Evolutionary conservation across 2,888 invertebrate species (phyloP).

Genomic region (Flabesymbios commensalis): DNA sequence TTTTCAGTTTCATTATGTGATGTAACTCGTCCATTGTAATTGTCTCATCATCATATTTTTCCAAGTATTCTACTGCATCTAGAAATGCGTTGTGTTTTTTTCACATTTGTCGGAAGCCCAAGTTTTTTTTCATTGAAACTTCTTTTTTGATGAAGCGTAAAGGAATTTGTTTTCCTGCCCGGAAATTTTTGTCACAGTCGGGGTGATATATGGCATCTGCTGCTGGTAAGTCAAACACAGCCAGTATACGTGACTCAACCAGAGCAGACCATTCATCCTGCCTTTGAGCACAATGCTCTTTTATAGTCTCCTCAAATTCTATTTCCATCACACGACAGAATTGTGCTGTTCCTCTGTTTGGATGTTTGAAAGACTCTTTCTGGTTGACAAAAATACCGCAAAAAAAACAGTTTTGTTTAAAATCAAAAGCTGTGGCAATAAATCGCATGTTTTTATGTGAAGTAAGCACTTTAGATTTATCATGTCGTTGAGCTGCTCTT

Average conservation of each 20-base stretch:
- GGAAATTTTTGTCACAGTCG: not conserved
- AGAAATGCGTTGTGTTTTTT: not conserved
- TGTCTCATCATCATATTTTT: not conserved
- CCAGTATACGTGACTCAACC: not conserved
- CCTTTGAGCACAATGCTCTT: not conserved
- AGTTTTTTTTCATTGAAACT: too few relatives aligned
- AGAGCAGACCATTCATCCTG: not conserved
- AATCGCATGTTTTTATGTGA: too few relatives aligned
- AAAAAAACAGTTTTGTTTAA: too few relatives aligned
- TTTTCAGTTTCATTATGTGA: not conserved
- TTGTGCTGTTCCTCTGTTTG: too few relatives aligned
- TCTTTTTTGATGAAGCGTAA: not conserved
- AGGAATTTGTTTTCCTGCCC: not conserved
- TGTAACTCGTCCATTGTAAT: not conserved
- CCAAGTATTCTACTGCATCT: not conserved
- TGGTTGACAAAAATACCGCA: too few relatives aligned
- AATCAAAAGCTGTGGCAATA: too few relatives aligned
- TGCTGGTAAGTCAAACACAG: not conserved
- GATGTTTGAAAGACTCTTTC: too few relatives aligned
- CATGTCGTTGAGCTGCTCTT: too few relatives aligned
- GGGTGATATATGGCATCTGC: not conserved
- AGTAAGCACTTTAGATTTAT: too few relatives aligned
- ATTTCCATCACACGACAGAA: not conserved
- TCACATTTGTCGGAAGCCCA: too few relatives aligned
- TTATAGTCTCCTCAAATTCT: not conserved